Evolutionary conservation across 2,797 vertebrate genomes (phyloP).

Genomic region (Muscicapa striata): DNA sequence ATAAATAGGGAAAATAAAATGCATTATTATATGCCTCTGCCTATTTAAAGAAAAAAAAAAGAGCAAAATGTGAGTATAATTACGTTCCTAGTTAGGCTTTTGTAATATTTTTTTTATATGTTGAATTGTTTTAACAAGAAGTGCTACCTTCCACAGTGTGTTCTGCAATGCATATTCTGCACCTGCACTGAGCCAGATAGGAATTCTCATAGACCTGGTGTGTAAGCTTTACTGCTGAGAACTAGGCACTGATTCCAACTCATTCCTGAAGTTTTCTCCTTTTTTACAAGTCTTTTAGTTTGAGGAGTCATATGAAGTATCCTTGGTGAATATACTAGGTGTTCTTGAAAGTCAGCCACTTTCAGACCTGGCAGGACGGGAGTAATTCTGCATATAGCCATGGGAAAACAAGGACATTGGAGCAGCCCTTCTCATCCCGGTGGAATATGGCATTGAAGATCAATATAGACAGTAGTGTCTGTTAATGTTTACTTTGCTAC

Average conservation of each 20-base stretch:
- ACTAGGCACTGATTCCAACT: not conserved
- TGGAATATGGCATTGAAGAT: not conserved
- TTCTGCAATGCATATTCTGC: rapidly evolving
- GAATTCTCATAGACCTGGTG: not conserved
- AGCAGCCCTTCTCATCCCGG: not conserved
- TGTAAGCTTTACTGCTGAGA: not conserved
- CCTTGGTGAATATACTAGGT: not conserved
- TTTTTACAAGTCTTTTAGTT: not conserved
- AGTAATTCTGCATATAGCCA: not conserved
- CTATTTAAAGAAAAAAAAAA: not conserved
- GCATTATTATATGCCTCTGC: not conserved
- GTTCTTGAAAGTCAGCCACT: not conserved
- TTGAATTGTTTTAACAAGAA: not conserved
- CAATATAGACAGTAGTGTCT: not conserved
- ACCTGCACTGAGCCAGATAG: not conserved
- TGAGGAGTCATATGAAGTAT: not conserved
- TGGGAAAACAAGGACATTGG: not conserved
- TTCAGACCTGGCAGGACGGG: not conserved
- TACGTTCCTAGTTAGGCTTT: not conserved
- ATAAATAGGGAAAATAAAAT: not conserved
- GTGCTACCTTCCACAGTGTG: not conserved
- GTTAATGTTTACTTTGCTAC: not conserved
- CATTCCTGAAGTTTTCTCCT: not conserved
- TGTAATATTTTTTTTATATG: not conserved
- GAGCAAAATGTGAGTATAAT: not conserved